Conservation (phyloP, 2,888 invertebrate species). For the Ametastegia equiseti region DNA sequence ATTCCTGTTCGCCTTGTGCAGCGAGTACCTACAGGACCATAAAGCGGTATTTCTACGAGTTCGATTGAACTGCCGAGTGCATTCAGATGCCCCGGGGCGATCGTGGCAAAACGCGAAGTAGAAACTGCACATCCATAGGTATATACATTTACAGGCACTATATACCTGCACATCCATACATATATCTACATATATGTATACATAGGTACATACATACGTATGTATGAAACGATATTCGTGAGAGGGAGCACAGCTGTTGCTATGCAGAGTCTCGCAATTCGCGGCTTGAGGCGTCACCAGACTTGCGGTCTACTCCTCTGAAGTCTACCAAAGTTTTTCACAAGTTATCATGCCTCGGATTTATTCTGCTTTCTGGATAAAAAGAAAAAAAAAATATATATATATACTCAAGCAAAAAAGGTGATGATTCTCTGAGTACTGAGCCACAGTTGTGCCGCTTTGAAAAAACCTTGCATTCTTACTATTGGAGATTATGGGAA, state of each 20-base stretch:
- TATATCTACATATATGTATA: not conserved
- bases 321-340: not conserved
- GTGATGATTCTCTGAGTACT: slow-evolving; percentile 8
- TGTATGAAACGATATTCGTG: slow-evolving; percentile 10
- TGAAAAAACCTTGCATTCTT: not conserved
- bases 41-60: slow-evolving; percentile 34
- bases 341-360: not conserved
- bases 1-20: slow-evolving; percentile 12
- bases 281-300: slow-evolving; percentile 12
- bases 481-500: too few species aligned
- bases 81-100: slow-evolving; percentile 28
- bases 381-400: not conserved
- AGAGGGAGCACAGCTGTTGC: slow-evolving; percentile 42
- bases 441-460: not conserved
- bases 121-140: not conserved
- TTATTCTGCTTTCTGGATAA: not conserved
- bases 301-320: not conserved
- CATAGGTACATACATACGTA: not conserved
- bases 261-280: slow-evolving; percentile 33
- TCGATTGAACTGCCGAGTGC: slow-evolving; percentile 42
- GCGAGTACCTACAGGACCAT: not conserved
- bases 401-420: not conserved
- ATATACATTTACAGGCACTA: not conserved
- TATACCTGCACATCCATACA: not conserved
- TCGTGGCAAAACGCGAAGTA: slow-evolving; percentile 29